A percentile compares a stretch with the other conserved stretches of the same genome.
phyloP scores from a whole-genome alignment of 2,888 invertebrate species.

The Heliconius ethilla region DNA sequence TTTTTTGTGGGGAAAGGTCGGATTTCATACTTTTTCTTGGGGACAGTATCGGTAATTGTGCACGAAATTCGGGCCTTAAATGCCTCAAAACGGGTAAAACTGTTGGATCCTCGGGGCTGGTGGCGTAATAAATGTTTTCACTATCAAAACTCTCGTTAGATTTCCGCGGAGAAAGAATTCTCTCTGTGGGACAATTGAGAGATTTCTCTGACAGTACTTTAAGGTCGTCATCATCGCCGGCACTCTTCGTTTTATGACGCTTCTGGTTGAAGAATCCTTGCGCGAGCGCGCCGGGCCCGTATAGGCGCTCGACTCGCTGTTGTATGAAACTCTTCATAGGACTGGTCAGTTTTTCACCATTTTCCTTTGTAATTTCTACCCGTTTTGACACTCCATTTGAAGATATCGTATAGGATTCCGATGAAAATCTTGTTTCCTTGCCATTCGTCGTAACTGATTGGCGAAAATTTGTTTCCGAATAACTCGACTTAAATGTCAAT shows the following conservation, averaged over 20 bases:
- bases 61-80: conserved; percentile 91
- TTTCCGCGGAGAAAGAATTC: conserved; percentile 59
- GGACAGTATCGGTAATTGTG: conserved; percentile 88
- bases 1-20: conserved; percentile 66
- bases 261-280: conserved; percentile 91
- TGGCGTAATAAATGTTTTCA: conserved; percentile 50
- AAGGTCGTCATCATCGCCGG: conserved; percentile 68
- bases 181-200: conserved; percentile 65
- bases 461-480: conserved; percentile 76
- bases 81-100: conserved; percentile 90
- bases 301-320: conserved; percentile 92
- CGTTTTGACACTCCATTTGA: conserved; percentile 75
- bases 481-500: conserved; percentile 74
- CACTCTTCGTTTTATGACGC: conserved; percentile 74
- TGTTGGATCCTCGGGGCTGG: conserved; percentile 62
- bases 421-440: conserved; percentile 62
- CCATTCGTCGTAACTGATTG: conserved; percentile 69
- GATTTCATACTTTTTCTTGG: conserved; percentile 78
- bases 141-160: conserved; percentile 58
- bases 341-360: conserved; percentile 73
- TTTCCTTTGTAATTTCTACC: conserved; percentile 77
- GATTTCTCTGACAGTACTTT: conserved; percentile 73
- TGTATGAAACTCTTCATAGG: conserved; percentile 91
- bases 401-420: conserved; percentile 76
- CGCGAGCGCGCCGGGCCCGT: conserved; percentile 92